A percentile compares a stretch with the other conserved stretches of the same genome.
Conservation (phyloP, 2,888 invertebrate genomes). For the Microctonus hyperodae region DNA sequence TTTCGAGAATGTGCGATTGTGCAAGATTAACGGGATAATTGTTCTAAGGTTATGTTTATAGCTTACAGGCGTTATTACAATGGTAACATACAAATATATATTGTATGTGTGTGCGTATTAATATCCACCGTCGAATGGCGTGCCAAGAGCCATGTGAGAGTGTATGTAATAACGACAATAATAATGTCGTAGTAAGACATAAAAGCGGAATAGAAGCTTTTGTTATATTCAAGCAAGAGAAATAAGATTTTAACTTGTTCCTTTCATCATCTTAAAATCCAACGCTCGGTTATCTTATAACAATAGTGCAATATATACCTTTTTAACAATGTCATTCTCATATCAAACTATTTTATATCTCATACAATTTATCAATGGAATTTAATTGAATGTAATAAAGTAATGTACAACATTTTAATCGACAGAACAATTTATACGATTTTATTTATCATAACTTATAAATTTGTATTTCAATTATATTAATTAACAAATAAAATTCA, state of each 20-base stretch:
- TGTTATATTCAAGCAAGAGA: not conserved
- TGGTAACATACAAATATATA: not conserved
- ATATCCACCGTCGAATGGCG: not conserved
- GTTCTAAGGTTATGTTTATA: not conserved
- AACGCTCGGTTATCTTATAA: not conserved
- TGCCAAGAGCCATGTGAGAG: conserved; percentile 19
- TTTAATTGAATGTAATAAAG: not conserved
- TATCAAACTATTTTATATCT: not conserved
- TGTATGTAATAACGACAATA: conserved; percentile 32
- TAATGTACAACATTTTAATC: not conserved
- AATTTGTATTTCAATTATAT: too few species aligned
- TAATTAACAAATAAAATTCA: too few species aligned
- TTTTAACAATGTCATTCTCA: not conserved
- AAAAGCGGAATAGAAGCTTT: conserved; percentile 28
- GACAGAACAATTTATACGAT: not conserved
- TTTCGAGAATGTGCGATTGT: not conserved
- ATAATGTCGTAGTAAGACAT: conserved; percentile 34
- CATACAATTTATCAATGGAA: too few species aligned
- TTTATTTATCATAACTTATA: too few species aligned
- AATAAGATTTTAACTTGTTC: not conserved
- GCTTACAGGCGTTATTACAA: not conserved
- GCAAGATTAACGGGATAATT: not conserved
- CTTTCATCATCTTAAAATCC: not conserved
- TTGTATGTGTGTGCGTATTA: not conserved
- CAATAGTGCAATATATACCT: not conserved